Evolutionary conservation across 1,140 invertebrate species (phyloP).

Genomic region (Brachionus rubens): DNA sequence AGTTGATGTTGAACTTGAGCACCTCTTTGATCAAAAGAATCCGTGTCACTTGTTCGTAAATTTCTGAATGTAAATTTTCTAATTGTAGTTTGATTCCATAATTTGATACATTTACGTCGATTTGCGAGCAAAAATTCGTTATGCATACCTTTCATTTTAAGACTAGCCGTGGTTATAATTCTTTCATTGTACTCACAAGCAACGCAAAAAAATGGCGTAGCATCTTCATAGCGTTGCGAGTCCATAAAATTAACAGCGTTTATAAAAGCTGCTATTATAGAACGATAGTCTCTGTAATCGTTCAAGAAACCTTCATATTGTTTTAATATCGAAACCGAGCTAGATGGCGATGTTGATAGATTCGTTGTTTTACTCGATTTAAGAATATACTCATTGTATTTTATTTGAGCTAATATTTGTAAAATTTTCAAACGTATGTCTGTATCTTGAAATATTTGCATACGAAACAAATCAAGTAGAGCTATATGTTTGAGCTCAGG

Average conservation of each 20-base stretch:
- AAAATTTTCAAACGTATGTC: constrained; percentile 13
- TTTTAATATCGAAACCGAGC: background rate
- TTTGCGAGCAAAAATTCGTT: constrained; percentile 36
- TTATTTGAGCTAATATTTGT: constrained; percentile 38
- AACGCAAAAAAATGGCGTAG: constrained; percentile 34
- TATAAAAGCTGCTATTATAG: constrained; percentile 45
- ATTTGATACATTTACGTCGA: constrained; percentile 35
- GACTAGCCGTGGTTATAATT: background rate
- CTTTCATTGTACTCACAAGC: constrained; percentile 45
- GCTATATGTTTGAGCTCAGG: constrained; percentile 4
- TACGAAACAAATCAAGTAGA: constrained; percentile 33
- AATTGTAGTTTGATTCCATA: constrained; percentile 24
- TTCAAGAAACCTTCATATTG: constrained; percentile 23
- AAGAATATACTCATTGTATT: constrained; percentile 30
- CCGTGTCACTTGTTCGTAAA: background rate
- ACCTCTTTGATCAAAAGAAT: background rate
- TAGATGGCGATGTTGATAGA: background rate
- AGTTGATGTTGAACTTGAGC: constrained; percentile 9
- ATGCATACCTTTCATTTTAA: constrained; percentile 33
- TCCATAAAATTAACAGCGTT: constrained; percentile 39
- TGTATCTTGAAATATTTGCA: constrained; percentile 22
- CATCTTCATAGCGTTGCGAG: constrained; percentile 35
- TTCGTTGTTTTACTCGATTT: background rate
- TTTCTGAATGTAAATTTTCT: constrained; percentile 22
- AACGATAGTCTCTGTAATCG: constrained; percentile 39